A percentile compares a stretch with the other conserved stretches of the same genome.
phyloP scores from a whole-genome alignment of 2,797 vertebrate genomes.

The Mus spretus region DNA sequence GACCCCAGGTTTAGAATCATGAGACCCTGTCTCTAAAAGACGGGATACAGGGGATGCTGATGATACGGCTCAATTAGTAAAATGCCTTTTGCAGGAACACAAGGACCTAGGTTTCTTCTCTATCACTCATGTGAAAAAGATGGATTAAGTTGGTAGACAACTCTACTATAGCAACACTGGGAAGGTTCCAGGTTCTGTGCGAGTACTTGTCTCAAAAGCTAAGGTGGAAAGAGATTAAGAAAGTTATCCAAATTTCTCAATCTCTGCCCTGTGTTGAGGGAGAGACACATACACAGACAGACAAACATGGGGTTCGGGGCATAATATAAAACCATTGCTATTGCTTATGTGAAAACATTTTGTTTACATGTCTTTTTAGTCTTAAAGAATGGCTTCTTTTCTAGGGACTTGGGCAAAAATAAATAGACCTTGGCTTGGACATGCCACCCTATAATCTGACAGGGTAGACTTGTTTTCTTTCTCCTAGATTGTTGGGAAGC shows the following conservation, averaged over 20 bases:
- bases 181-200: neutral
- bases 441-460: constrained; percentile 26
- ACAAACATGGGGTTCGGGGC: neutral
- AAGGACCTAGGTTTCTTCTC: neutral
- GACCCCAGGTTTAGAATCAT: neutral
- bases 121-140: neutral
- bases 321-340: neutral
- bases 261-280: neutral
- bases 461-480: constrained; percentile 59
- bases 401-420: constrained; percentile 80
- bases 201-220: neutral
- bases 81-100: too few relatives aligned
- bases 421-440: constrained; percentile 14
- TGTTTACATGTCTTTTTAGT: neutral
- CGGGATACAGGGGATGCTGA: neutral
- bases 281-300: neutral
- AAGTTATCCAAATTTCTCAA: neutral
- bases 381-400: neutral
- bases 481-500: constrained; percentile 73
- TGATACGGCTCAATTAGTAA: neutral
- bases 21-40: neutral
- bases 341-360: neutral
- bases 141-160: neutral
- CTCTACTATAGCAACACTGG: neutral
- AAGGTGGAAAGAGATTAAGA: neutral